These are phyloP conservation scores for Temnothorax longispinosus DNA, from an alignment of 1,140 invertebrate genomes.

Conservation along the genomic window DNA sequence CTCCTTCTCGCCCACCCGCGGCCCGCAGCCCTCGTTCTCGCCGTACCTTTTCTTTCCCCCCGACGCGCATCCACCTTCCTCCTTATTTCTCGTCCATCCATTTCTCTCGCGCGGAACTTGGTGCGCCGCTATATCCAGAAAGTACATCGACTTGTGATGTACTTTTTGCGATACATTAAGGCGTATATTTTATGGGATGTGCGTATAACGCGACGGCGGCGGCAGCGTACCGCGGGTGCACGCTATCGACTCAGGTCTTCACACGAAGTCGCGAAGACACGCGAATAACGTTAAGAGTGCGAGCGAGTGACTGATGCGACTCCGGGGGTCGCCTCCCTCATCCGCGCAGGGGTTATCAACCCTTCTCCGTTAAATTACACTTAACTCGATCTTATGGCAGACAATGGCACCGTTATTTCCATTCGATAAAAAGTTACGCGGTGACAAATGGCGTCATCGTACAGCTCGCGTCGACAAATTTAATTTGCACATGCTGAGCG, in stretches of 20 bases:
- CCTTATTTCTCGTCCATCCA: slow-evolving; percentile 61
- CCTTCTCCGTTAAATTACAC: slow-evolving; percentile 44
- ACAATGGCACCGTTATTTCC: slow-evolving; percentile 13
- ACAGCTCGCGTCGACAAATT: background rate
- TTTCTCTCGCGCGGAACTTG: slow-evolving; percentile 67
- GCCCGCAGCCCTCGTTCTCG: background rate
- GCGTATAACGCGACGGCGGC: slow-evolving; percentile 50
- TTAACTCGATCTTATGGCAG: slow-evolving; percentile 40
- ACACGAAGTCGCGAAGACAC: slow-evolving; percentile 70
- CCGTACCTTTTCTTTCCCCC: slow-evolving; percentile 17
- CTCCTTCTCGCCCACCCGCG: background rate
- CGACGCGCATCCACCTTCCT: background rate
- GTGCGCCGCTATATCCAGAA: slow-evolving; percentile 60
- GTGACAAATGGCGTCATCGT: slow-evolving; percentile 2
- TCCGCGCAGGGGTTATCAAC: slow-evolving; percentile 45
- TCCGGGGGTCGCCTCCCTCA: slow-evolving; percentile 31
- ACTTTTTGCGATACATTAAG: slow-evolving; percentile 78
- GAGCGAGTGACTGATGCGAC: slow-evolving; percentile 72
- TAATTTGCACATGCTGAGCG: background rate
- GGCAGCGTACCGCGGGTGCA: slow-evolving; percentile 7
- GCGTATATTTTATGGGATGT: slow-evolving; percentile 75
- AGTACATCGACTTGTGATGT: slow-evolving; percentile 70
- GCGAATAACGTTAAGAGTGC: slow-evolving; percentile 75
- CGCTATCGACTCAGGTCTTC: slow-evolving; percentile 49
- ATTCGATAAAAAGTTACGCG: slow-evolving; percentile 34